Evolutionary conservation across 2,113 vertebrate species (phyloP), one percentile per base, ranked within the genome.

Genomic region (Orientallactaga bullata): DNA sequence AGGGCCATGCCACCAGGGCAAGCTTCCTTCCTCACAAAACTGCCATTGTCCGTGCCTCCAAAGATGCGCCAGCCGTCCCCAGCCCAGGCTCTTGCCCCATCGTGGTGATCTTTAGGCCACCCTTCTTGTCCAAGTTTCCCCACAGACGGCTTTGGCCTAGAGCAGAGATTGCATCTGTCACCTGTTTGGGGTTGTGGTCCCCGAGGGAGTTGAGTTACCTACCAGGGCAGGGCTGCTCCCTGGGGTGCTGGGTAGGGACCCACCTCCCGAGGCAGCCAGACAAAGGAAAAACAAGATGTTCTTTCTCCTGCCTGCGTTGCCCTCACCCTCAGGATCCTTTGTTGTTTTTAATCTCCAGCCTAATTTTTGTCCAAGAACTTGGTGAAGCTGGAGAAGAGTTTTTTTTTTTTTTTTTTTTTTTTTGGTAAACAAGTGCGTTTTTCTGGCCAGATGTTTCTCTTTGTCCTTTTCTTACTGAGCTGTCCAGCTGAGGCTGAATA

Each of bases 401-500:
- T 90, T 93, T 74, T 92, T 66, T 12, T 55, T 86, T 72, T 66
- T 61, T 84, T 66, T 66, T 65, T 72, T 55, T 39, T 74, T 24
- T 66, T 42, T 72, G 93, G 94, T 97, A 97, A 97, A 97, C 97
- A 96, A 97, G 94, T 66, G 78, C 3, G 35, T 95, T 97, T 97
- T 92, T 94, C 96, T 97, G 96, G 97, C 97, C 96, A 96, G 96
- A 96, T 96, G 96, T 98, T 90, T 98, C 96, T 96, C 97, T 96
- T 97, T 97, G 96, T 95, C 87, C 96, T 95, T 95, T 84, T 88
- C 95, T 97, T 96, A 88, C 95, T 96, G 96, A 95, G 95, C 97
- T 98, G 96, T 98, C 97, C 91, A 0, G 81, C 93, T 95, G 97
- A 73, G 88, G 93, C 96, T 97, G 97, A 98, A 97, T 98, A 98